phyloP scores from a whole-genome alignment of 2,113 vertebrate species.

The human (Homo sapiens) region DNA sequence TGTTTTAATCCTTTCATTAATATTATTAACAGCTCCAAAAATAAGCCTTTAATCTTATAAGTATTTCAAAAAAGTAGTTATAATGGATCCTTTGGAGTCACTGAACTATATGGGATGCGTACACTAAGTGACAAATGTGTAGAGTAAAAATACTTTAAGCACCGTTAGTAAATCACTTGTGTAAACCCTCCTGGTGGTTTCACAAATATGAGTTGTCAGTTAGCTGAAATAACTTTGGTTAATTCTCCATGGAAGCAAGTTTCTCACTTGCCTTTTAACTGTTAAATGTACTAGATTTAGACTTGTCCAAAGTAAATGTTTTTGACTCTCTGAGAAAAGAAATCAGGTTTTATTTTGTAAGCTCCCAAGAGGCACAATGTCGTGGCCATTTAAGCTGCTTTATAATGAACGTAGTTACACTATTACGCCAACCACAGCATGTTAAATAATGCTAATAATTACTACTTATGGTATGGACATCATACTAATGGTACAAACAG shows the following conservation, averaged over 20 bases:
- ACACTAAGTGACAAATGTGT: background rate
- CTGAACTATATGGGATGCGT: background rate
- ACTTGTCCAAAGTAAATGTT: background rate
- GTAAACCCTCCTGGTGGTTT: background rate
- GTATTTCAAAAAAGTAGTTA: slow-evolving; percentile 65
- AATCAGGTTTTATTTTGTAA: background rate
- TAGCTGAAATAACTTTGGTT: background rate
- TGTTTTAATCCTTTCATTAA: slow-evolving; percentile 71
- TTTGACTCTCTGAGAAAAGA: background rate
- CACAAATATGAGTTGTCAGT: background rate
- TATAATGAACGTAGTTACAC: background rate
- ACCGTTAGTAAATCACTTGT: background rate
- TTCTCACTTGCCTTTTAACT: background rate
- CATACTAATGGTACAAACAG: background rate
- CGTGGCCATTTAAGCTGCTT: background rate
- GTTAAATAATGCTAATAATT: background rate
- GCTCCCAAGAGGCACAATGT: background rate
- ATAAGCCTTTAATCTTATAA: slow-evolving; percentile 74
- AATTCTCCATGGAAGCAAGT: background rate
- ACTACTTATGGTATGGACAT: background rate
- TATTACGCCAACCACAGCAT: background rate
- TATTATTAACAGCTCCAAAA: slow-evolving; percentile 64
- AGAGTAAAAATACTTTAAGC: background rate
- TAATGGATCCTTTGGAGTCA: slow-evolving; percentile 54
- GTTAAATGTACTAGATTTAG: background rate